A percentile compares a stretch with the other conserved stretches of the same genome.
These are phyloP conservation scores for Cynoglossus semilaevis DNA, from an alignment of 2,113 vertebrate species.

Conservation along the genomic window DNA sequence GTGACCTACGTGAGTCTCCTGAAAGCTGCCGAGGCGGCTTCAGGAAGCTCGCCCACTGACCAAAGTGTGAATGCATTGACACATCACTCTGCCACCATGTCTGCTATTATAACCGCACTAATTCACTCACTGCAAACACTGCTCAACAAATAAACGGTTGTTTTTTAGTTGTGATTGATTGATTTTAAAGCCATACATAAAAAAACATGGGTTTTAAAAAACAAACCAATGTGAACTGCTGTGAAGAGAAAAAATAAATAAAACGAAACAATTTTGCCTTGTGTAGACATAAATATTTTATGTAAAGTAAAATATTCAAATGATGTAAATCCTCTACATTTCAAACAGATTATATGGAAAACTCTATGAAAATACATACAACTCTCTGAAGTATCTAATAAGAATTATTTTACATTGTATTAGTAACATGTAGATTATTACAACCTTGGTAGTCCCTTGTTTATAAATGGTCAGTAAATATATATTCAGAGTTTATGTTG, in stretches of 20 bases:
- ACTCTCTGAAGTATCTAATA: constrained; percentile 41
- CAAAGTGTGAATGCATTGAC: constrained; percentile 86
- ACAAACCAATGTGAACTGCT: constrained; percentile 81
- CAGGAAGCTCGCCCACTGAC: constrained; percentile 79
- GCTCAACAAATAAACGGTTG: constrained; percentile 83
- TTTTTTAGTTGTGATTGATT: constrained; percentile 84
- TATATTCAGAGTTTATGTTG: constrained; percentile 40
- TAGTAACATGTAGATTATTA: constrained; percentile 43
- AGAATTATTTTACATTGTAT: constrained; percentile 11
- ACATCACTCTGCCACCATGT: constrained; percentile 89
- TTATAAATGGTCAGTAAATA: constrained; percentile 56
- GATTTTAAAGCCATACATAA: constrained; percentile 97
- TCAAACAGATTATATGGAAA: constrained; percentile 77
- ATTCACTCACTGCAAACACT: constrained; percentile 91
- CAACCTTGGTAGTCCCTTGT: constrained; percentile 47
- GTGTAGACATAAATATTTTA: constrained; percentile 89
- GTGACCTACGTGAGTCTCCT: constrained; percentile 90
- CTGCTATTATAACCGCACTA: constrained; percentile 90
- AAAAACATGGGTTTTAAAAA: constrained; percentile 74
- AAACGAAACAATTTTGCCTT: constrained; percentile 78
- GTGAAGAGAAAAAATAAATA: constrained; percentile 78
- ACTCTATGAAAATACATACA: constrained; percentile 49
- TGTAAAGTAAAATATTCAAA: constrained; percentile 77
- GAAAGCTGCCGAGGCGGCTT: constrained; percentile 84
- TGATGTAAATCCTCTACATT: constrained; percentile 63